Evolutionary conservation across 2,797 vertebrate species (phyloP), one percentile per base, ranked within the genome.

Genomic region (Smutsia temminckii): DNA sequence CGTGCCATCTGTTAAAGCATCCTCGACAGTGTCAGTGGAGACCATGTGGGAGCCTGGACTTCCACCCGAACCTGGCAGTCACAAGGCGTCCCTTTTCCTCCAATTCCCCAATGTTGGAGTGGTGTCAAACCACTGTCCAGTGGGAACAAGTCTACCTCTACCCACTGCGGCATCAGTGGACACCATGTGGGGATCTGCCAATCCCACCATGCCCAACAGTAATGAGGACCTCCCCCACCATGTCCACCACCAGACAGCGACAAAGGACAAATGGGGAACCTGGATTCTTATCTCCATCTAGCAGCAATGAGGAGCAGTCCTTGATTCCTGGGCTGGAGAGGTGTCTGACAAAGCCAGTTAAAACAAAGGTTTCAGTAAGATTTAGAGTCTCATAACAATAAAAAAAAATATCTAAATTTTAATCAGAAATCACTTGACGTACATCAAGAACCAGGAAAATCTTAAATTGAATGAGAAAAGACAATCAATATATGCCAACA

Each of bases 351-450:
- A 84, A 72, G 59, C n/a, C 40, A 81, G n/a, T 72, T 63, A 80
- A 92, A 84, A 61, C 32, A 29, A 88, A 34, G 18, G n/a, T 71
- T 89, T 87, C 88, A 51, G 29, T 57, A 85, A 85, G 20, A 85
- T 25, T 71, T 49, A 69, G 9, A 57, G 25, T 72, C 17, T 55
- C 49, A 77, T 23, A 71, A 79, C 2, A 80, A 79, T 25, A 91
- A 12, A 75, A 75, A 75, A 40, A 92, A 92, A 61, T 88, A 14
- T 83, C 32, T 29, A 72, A 6, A 3, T 57, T 84, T 55, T 27
- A 84, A 42, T 61, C 7, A 49, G 93, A 95, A 86, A 79, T 91
- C 61, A 89, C 71, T 72, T n/a, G 42, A 71, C 34, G 42, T 49
- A 55, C 25, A 79, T 20, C 25, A 72, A 89, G 51, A 95, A 83